Conservation (phyloP, 2,113 vertebrate genomes). For the Serinus canaria region DNA sequence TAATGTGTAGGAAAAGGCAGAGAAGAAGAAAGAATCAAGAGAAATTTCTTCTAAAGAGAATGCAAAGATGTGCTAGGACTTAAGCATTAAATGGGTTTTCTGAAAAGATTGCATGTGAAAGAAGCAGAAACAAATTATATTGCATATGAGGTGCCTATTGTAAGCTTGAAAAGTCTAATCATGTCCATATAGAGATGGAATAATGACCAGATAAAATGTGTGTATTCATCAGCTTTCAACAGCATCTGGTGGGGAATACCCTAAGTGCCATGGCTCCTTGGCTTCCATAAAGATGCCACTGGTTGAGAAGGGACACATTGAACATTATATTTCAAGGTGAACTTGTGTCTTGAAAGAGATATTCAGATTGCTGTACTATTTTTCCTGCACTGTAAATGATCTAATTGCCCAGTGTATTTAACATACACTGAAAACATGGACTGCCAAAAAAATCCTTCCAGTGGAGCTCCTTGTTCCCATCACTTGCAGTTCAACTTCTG, state of each 20-base stretch:
- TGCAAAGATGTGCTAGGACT: neutral
- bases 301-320: neutral
- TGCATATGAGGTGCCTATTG: neutral
- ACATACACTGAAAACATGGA: neutral
- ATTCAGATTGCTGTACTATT: neutral
- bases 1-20: neutral
- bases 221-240: neutral
- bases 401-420: neutral
- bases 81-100: neutral
- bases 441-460: neutral
- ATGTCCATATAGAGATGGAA: neutral
- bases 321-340: neutral
- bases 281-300: neutral
- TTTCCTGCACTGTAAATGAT: neutral
- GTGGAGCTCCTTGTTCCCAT: neutral
- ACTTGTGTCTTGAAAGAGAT: neutral
- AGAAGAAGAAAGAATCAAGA: neutral
- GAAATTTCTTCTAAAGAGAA: neutral
- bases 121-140: neutral
- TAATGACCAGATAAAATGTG: neutral
- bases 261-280: neutral
- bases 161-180: neutral
- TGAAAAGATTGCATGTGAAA: neutral
- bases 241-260: neutral
- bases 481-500: neutral